These are phyloP conservation scores for Drosophila parvula DNA, from an alignment of 1,140 invertebrate genomes.

Conservation along the genomic window DNA sequence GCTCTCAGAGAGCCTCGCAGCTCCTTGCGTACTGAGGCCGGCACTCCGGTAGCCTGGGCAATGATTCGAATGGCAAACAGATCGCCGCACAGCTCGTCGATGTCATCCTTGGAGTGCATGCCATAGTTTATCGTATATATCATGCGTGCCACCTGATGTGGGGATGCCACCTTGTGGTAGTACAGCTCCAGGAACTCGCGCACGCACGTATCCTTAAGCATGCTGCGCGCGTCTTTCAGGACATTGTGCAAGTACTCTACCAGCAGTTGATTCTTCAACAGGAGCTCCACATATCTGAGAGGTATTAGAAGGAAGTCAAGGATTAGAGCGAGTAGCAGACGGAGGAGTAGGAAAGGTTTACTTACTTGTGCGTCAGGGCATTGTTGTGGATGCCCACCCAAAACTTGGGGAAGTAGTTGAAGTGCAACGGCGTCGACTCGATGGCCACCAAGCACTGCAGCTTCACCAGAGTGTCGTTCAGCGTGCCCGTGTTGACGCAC, in stretches of 20 bases:
- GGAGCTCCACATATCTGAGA: slow-evolving; percentile 75
- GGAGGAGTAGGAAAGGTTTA: neutral
- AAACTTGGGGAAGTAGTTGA: slow-evolving; percentile 83
- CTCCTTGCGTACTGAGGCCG: slow-evolving; percentile 77
- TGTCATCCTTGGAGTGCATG: slow-evolving; percentile 82
- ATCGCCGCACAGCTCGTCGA: slow-evolving; percentile 83
- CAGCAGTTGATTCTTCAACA: slow-evolving; percentile 73
- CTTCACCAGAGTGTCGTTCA: slow-evolving; percentile 81
- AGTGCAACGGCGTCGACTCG: slow-evolving; percentile 80
- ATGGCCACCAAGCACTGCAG: slow-evolving; percentile 81
- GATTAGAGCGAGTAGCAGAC: neutral
- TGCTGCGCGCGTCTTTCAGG: slow-evolving; percentile 73
- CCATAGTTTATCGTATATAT: slow-evolving; percentile 82
- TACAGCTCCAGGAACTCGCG: slow-evolving; percentile 82
- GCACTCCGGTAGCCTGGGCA: slow-evolving; percentile 79
- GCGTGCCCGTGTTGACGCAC: slow-evolving; percentile 87
- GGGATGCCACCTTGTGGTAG: slow-evolving; percentile 76
- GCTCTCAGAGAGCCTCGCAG: slow-evolving; percentile 76
- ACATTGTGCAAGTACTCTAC: slow-evolving; percentile 82
- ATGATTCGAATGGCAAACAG: slow-evolving; percentile 82
- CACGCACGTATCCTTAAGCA: slow-evolving; percentile 78
- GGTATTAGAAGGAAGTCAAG: neutral
- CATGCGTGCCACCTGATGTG: slow-evolving; percentile 78
- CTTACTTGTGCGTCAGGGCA: slow-evolving; percentile 81
- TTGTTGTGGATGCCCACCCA: slow-evolving; percentile 84